Percentiles rank a stretch among this genome's conserved stretches.
Evolutionary conservation across 1,140 invertebrate species (phyloP).

Genomic region (Trissolcus basalis): DNA sequence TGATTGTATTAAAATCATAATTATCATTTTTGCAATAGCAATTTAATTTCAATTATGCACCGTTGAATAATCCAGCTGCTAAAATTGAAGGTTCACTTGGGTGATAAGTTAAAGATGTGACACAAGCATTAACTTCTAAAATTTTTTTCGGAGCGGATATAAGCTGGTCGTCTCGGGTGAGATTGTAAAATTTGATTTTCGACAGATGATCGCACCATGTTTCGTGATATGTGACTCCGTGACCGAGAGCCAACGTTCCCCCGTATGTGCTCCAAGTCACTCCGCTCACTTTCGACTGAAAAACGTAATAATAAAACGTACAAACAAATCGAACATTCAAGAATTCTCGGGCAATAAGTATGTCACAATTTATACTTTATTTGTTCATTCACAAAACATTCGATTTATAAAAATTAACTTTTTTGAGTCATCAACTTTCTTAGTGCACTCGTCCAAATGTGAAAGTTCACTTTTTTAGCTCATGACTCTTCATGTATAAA

Average conservation of each 20-base stretch:
- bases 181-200: constrained; percentile 70
- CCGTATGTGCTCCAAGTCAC: constrained; percentile 73
- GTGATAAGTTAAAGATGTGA: constrained; percentile 71
- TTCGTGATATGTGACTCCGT: constrained; percentile 66
- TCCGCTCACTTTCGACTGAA: constrained; percentile 70
- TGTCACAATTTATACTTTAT: background rate
- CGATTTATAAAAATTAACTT: too few species aligned
- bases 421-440: too few species aligned
- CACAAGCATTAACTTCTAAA: constrained; percentile 69
- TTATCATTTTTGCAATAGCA: too few species aligned
- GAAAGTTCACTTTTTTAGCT: constrained; percentile 7
- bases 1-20: too few species aligned
- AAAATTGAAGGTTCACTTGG: constrained; percentile 73
- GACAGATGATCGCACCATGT: constrained; percentile 73
- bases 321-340: too few species aligned
- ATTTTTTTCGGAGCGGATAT: constrained; percentile 60
- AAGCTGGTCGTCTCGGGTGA: constrained; percentile 66
- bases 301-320: constrained; percentile 27
- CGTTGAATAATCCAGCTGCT: constrained; percentile 72
- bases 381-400: too few species aligned
- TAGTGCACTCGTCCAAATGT: too few species aligned
- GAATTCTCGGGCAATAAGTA: too few species aligned
- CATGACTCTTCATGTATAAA: background rate
- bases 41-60: constrained; percentile 50
- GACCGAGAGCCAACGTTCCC: constrained; percentile 68